A percentile compares a stretch with the other conserved stretches of the same genome.
Evolutionary conservation across 2,888 invertebrate genomes (phyloP).

Genomic region (Limnephilus marmoratus): DNA sequence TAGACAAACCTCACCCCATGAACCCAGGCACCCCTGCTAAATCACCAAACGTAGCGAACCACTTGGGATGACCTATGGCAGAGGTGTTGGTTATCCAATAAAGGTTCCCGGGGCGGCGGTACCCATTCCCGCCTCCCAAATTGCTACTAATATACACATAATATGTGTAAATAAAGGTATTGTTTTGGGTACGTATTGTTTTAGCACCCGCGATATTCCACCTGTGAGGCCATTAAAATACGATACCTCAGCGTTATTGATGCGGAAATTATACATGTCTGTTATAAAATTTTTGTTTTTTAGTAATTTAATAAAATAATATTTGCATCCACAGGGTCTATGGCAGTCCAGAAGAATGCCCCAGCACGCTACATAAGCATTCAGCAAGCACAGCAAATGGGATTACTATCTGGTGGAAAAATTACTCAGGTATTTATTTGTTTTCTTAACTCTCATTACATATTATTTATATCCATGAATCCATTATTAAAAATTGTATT

Average conservation of each 20-base stretch:
- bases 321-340: slow-evolving; percentile 35
- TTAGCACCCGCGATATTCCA: background rate
- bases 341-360: slow-evolving; percentile 54
- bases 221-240: background rate
- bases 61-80: too few species aligned
- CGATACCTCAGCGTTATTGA: background rate
- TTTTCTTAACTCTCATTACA: background rate
- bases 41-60: too few species aligned
- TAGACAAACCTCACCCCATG: too few species aligned
- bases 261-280: background rate
- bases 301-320: background rate
- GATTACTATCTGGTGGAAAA: slow-evolving; percentile 75
- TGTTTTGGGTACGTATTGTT: background rate
- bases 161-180: too few species aligned
- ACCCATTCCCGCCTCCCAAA: too few species aligned
- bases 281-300: slow-evolving; percentile 9
- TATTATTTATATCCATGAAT: background rate
- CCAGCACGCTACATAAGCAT: slow-evolving; percentile 63
- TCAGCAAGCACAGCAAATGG: slow-evolving; percentile 80
- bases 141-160: too few species aligned
- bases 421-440: slow-evolving; percentile 71
- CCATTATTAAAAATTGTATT: background rate
- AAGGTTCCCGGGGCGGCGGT: too few species aligned
- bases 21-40: too few species aligned
- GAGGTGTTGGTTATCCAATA: too few species aligned